These are phyloP conservation scores for Henricia sp. DNA, from an alignment of 53 echinoderm and acorn worm genomes.

Conservation along the genomic window DNA sequence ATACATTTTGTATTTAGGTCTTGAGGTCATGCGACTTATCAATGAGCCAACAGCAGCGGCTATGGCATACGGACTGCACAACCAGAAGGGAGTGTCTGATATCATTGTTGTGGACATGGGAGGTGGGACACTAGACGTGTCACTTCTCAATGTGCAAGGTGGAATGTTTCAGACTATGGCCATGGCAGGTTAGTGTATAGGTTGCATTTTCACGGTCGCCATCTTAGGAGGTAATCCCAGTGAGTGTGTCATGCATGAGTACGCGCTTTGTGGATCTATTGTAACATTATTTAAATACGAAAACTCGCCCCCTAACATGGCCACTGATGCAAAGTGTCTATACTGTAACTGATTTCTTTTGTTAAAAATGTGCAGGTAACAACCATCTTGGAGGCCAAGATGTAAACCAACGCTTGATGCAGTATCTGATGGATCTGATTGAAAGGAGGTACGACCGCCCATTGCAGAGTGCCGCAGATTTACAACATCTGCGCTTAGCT, in stretches of 20 bases:
- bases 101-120: slow-evolving; percentile 85
- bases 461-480: slow-evolving; percentile 58
- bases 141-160: slow-evolving; percentile 74
- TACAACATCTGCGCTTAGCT: slow-evolving; percentile 75
- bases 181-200: slow-evolving; percentile 67
- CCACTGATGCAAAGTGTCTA: no score
- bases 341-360: no score
- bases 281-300: no score
- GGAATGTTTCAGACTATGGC: slow-evolving; percentile 90
- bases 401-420: slow-evolving; percentile 71
- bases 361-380: slow-evolving; percentile 76
- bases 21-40: slow-evolving; percentile 83
- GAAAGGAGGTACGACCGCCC: slow-evolving; percentile 49
- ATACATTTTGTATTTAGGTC: slow-evolving; percentile 36
- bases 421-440: slow-evolving; percentile 63
- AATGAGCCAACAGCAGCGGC: slow-evolving; percentile 88
- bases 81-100: slow-evolving; percentile 66
- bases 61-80: slow-evolving; percentile 84
- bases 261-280: no score
- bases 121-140: slow-evolving; percentile 86
- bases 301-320: no score
- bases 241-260: no score
- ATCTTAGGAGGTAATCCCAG: no score
- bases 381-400: slow-evolving; percentile 90
- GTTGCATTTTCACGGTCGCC: no score